Conservation (phyloP, 2,888 invertebrate species). For the Eristalis tenax region DNA sequence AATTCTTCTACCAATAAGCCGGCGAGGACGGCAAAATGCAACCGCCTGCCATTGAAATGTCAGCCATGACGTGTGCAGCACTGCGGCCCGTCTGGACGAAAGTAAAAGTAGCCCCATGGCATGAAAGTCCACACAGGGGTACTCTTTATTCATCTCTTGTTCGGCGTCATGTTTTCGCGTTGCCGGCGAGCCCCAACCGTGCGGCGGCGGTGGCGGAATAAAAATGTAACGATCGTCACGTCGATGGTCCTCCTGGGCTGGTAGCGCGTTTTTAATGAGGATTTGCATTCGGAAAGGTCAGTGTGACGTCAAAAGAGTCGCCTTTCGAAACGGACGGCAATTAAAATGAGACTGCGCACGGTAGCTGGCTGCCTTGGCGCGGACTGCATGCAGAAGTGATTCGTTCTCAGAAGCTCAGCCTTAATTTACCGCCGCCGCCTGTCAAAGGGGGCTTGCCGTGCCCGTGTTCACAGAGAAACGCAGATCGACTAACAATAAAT, state of each 20-base stretch:
- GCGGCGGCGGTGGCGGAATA: slow-evolving; percentile 19
- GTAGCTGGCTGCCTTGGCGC: not conserved
- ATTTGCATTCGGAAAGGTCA: slow-evolving; percentile 59
- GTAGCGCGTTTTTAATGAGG: slow-evolving; percentile 53
- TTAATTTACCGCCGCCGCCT: slow-evolving; percentile 63
- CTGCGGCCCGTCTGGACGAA: slow-evolving; percentile 42
- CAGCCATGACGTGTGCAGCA: slow-evolving; percentile 47
- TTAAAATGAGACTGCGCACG: slow-evolving; percentile 45
- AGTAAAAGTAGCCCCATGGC: slow-evolving; percentile 57
- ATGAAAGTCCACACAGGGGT: slow-evolving; percentile 35
- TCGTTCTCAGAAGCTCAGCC: slow-evolving; percentile 41
- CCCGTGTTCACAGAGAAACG: not conserved
- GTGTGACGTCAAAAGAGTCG: slow-evolving; percentile 23
- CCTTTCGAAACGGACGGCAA: slow-evolving; percentile 37
- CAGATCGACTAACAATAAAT: slow-evolving; percentile 51
- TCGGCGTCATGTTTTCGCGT: slow-evolving; percentile 3
- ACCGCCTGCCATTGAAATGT: slow-evolving; percentile 59
- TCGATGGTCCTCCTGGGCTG: slow-evolving; percentile 38
- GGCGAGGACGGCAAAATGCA: slow-evolving; percentile 39
- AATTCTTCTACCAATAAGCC: slow-evolving; percentile 45
- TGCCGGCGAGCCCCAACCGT: not conserved
- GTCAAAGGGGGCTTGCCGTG: slow-evolving; percentile 25
- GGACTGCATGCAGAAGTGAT: slow-evolving; percentile 19
- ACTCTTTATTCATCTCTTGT: slow-evolving; percentile 15
- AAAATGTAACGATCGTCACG: slow-evolving; percentile 50